phyloP scores from a whole-genome alignment of 2,888 invertebrate genomes.

The Endomychus coccineus region DNA sequence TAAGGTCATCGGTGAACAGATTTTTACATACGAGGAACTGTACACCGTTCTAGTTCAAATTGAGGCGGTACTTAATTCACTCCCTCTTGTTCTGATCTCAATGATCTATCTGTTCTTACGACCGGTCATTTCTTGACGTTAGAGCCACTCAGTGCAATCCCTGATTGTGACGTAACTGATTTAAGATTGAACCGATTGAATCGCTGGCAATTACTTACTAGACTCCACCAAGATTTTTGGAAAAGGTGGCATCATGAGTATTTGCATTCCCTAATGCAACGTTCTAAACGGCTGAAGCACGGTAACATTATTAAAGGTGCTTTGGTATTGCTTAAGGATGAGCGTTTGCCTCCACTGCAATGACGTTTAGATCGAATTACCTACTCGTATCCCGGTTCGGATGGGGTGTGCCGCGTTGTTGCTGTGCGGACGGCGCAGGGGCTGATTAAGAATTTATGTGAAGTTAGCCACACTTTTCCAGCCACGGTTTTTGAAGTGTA shows the following conservation, averaged over 20 bases:
- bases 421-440: not conserved
- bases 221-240: constrained; percentile 7
- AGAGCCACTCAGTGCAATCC: constrained; percentile 12
- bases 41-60: constrained; percentile 27
- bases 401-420: not conserved
- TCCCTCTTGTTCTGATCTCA: constrained; percentile 23
- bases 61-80: constrained; percentile 30
- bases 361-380: too few species aligned
- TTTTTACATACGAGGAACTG: constrained; percentile 31
- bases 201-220: constrained; percentile 3
- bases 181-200: constrained; percentile 5
- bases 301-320: not conserved
- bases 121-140: constrained; percentile 25
- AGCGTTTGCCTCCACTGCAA: not conserved
- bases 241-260: constrained; percentile 7
- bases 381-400: too few species aligned
- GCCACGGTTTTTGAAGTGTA: too few species aligned
- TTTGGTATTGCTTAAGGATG: not conserved
- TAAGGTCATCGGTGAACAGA: constrained; percentile 21
- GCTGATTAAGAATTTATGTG: too few species aligned
- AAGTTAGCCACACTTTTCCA: too few species aligned
- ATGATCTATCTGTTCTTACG: constrained; percentile 21
- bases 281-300: not conserved
- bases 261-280: not conserved
- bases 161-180: constrained; percentile 11